phyloP scores from a whole-genome alignment of 1,140 invertebrate genomes.

The Melitaea cinxia region DNA sequence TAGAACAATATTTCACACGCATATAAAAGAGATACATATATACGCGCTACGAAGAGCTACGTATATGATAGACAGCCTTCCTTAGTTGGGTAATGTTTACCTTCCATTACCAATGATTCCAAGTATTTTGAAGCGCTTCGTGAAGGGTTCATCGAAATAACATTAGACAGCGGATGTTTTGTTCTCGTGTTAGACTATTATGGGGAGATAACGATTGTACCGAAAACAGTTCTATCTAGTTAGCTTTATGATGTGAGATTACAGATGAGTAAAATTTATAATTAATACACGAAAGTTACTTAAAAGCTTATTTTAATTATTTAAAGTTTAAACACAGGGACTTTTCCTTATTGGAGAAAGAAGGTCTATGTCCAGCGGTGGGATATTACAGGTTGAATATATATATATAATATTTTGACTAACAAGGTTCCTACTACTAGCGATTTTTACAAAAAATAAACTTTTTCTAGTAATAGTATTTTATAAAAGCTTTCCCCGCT shows the following conservation, averaged over 20 bases:
- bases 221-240: too few species aligned
- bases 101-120: slow-evolving; percentile 62
- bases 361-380: too few species aligned
- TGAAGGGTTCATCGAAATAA: slow-evolving; percentile 54
- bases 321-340: too few species aligned
- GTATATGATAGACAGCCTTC: neutral
- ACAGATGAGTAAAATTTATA: too few species aligned
- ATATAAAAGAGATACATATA: neutral
- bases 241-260: too few species aligned
- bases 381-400: too few species aligned
- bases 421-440: neutral
- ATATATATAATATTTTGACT: too few species aligned
- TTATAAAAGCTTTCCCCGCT: slow-evolving; percentile 43
- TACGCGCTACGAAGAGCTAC: neutral
- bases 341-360: too few species aligned
- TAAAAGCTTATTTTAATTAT: too few species aligned
- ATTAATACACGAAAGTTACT: too few species aligned
- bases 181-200: slow-evolving; percentile 11
- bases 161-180: slow-evolving; percentile 23
- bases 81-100: slow-evolving; percentile 48
- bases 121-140: slow-evolving; percentile 46
- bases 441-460: slow-evolving; percentile 40
- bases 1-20: neutral
- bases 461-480: slow-evolving; percentile 44
- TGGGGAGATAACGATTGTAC: slow-evolving; percentile 1